Base-by-base conservation (phyloP, 2,797 vertebrate genomes). In the Dallia pectoralis region DNA sequence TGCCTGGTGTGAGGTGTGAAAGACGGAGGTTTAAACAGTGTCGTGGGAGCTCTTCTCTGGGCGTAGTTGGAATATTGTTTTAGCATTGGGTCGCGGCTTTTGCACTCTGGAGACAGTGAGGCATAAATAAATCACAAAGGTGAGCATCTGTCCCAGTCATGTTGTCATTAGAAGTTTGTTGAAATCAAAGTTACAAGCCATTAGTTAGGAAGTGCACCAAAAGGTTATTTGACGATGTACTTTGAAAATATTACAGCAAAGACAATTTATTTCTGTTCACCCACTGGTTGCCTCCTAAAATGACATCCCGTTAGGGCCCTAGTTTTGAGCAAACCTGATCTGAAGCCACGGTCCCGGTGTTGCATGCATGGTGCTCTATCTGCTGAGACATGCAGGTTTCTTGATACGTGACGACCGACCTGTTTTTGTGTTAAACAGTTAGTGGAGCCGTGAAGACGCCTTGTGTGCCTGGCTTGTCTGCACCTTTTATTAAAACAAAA, bases 1-100 rank as follows among this genome's bases (percentile, higher is more conserved):
- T 80, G 80, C 75, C 82, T 70, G 15, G 48, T 68, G 22, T 25
- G 29, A 30, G 47, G 18, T 53, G 69, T 36, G 69, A 25, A 51
- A 36, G 80, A 87, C 83, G 70, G 86, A 85, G 73, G 73, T 19
- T 36, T 82, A 1, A 9, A 47, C 22, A 67, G 53, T 4, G 53
- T 25, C 12, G 22, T 59, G 22, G 53, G 53, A 59, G 5, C 40
- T 14, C 40, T 44, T 9, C 40, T n/a, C 40, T 6, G 40, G 5
- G 53, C 25, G 6, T 59, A n/a, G 51, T 53, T 53, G 51, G n/a
- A 56, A n/a, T n/a, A 22, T 56, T 59, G 81, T 47, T 30, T 74
- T 76, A 79, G 70, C 82, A 78, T 79, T 75, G 67, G 63, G 47
- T 70, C 19, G 44, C 62, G 71, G 64, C 64, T 49, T 74, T 80